Conservation (phyloP, 2,113 vertebrate species). For the Ailuropoda melanoleuca region DNA sequence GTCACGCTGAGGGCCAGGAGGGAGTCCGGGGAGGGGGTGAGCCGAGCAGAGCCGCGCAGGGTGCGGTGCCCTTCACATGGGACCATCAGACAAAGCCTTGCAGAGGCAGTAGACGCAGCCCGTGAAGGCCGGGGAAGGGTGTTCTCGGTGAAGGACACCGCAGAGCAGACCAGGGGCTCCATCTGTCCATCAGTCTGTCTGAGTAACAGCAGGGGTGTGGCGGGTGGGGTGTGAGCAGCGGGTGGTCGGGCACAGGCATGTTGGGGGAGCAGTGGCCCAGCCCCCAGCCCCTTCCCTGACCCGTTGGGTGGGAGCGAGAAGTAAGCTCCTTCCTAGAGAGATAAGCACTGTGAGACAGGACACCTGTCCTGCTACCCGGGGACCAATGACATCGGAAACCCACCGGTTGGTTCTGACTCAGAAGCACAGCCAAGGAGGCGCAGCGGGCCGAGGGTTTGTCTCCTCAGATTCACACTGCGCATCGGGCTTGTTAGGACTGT, state of each 20-base stretch:
- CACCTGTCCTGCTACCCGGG: too few species aligned
- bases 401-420: background rate
- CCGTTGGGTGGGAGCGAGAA: background rate
- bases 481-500: fast-evolving
- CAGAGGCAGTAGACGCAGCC: too few species aligned
- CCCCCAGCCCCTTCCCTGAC: background rate
- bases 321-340: background rate
- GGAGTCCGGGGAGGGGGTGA: background rate
- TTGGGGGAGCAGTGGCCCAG: too few species aligned
- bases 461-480: fast-evolving
- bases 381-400: background rate
- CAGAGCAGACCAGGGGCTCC: too few species aligned
- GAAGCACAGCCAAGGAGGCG: background rate
- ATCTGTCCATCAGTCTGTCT: fast-evolving
- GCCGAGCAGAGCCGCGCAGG: fast-evolving
- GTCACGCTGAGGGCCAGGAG: fast-evolving
- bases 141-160: background rate
- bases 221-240: fast-evolving
- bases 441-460: fast-evolving
- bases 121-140: background rate
- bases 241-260: too few species aligned
- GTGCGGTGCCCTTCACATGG: fast-evolving
- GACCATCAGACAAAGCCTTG: background rate
- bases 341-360: background rate
- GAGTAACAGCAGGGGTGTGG: fast-evolving